Evolutionary conservation across 2,113 vertebrate species (phyloP).

Genomic region (Excalfactoria chinensis): DNA sequence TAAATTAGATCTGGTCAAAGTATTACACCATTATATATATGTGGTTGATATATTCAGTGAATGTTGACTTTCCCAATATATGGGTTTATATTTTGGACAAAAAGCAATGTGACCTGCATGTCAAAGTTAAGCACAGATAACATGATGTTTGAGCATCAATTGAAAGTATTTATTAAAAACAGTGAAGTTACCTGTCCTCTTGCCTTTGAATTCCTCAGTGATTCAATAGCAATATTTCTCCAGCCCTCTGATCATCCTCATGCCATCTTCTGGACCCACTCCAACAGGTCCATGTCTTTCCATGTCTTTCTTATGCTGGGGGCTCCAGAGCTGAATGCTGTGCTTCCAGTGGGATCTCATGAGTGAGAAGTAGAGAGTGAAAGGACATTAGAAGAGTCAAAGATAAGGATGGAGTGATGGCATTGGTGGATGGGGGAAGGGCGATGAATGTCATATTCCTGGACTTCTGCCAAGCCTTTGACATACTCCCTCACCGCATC

Average conservation of each 20-base stretch:
- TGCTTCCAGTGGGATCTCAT: too few relatives aligned
- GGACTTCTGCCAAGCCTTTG: too few relatives aligned
- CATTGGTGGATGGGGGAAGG: too few relatives aligned
- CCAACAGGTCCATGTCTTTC: not conserved
- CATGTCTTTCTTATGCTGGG: not conserved
- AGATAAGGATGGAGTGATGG: not conserved
- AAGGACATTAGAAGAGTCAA: not conserved
- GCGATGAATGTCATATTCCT: too few relatives aligned
- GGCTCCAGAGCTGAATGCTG: too few relatives aligned
- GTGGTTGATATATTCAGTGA: not conserved
- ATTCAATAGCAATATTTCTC: not conserved
- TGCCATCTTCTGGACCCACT: not conserved
- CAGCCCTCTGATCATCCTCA: not conserved
- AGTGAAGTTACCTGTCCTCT: not conserved
- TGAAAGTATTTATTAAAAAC: not conserved
- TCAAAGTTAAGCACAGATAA: not conserved
- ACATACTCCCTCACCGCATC: too few relatives aligned
- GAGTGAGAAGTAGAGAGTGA: too few relatives aligned
- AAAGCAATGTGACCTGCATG: not conserved
- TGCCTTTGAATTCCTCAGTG: not conserved
- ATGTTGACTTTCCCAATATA: not conserved
- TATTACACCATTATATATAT: not conserved
- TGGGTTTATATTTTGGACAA: not conserved
- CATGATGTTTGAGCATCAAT: not conserved
- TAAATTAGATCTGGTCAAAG: slow-evolving; percentile 20